Evolutionary conservation across 1,140 invertebrate species (phyloP).

Genomic region (Sipha flava): DNA sequence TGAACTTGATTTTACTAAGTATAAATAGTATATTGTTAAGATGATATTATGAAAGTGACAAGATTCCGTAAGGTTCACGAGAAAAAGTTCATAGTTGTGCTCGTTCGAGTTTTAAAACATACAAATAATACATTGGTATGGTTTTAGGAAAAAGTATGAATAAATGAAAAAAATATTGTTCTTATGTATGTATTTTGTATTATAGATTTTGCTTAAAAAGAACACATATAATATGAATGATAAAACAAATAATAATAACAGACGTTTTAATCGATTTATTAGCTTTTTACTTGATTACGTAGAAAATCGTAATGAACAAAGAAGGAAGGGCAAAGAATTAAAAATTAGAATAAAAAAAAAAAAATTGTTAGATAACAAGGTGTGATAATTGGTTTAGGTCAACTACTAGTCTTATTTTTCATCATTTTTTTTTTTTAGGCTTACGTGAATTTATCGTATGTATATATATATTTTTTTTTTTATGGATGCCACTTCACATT

Average conservation of each 20-base stretch:
- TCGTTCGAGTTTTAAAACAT: no score
- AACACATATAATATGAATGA: no score
- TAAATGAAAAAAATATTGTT: no score
- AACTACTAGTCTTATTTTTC: conserved; percentile 12
- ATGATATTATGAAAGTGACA: background rate
- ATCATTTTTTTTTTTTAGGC: background rate
- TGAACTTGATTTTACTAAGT: background rate
- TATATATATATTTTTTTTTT: background rate
- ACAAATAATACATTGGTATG: no score
- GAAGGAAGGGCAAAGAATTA: background rate
- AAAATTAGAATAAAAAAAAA: conserved; percentile 9
- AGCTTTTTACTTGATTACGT: conserved; percentile 13
- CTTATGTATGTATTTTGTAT: no score
- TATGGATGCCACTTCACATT: conserved; percentile 20
- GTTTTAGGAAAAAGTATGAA: no score
- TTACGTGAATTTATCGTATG: conserved; percentile 26
- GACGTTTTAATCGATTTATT: background rate
- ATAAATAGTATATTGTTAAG: background rate
- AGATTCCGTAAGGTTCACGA: background rate
- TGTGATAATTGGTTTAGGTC: conserved; percentile 24
- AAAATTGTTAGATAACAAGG: conserved; percentile 21
- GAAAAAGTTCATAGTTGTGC: no score
- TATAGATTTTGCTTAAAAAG: no score
- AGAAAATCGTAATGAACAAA: background rate
- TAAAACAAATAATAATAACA: background rate